Evolutionary conservation across 2,888 invertebrate genomes (phyloP).

Genomic region (Sicus ferrugineus): DNA sequence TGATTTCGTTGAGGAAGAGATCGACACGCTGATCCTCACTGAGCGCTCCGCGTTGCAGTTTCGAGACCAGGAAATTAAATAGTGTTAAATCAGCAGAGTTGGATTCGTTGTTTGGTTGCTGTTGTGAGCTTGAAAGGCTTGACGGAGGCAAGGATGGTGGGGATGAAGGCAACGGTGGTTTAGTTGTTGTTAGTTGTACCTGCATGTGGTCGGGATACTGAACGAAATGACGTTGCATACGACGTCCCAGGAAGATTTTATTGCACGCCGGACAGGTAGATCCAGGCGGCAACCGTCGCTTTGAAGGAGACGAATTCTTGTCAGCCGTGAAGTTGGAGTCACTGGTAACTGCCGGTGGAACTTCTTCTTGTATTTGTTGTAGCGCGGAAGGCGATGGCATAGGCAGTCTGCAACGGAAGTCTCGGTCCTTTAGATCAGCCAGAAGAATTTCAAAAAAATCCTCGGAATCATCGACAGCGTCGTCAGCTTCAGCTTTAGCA

Average conservation of each 20-base stretch:
- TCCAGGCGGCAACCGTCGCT: slow-evolving; percentile 52
- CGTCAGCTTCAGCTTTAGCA: neutral
- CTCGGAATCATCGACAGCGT: slow-evolving; percentile 32
- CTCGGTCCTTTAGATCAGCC: slow-evolving; percentile 46
- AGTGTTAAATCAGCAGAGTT: slow-evolving; percentile 48
- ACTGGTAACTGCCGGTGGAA: neutral
- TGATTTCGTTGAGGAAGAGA: slow-evolving; percentile 58
- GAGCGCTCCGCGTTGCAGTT: slow-evolving; percentile 55
- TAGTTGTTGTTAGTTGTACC: slow-evolving; percentile 4
- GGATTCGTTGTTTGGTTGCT: neutral
- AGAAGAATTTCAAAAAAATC: slow-evolving; percentile 50
- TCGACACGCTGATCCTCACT: slow-evolving; percentile 61
- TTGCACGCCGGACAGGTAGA: slow-evolving; percentile 59
- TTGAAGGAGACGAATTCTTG: slow-evolving; percentile 15
- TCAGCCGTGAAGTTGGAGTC: neutral
- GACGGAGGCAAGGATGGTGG: slow-evolving; percentile 24
- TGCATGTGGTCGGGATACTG: slow-evolving; percentile 59
- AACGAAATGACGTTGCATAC: slow-evolving; percentile 57
- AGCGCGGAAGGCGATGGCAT: slow-evolving; percentile 10
- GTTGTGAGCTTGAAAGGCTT: neutral
- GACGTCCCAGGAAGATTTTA: slow-evolving; percentile 60
- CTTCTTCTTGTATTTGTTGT: neutral
- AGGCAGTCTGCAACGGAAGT: slow-evolving; percentile 15
- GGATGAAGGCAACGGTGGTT: neutral
- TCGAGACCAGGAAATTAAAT: slow-evolving; percentile 56